These are phyloP conservation scores for Equus quagga DNA, from an alignment of 2,113 vertebrate genomes.

Conservation along the genomic window DNA sequence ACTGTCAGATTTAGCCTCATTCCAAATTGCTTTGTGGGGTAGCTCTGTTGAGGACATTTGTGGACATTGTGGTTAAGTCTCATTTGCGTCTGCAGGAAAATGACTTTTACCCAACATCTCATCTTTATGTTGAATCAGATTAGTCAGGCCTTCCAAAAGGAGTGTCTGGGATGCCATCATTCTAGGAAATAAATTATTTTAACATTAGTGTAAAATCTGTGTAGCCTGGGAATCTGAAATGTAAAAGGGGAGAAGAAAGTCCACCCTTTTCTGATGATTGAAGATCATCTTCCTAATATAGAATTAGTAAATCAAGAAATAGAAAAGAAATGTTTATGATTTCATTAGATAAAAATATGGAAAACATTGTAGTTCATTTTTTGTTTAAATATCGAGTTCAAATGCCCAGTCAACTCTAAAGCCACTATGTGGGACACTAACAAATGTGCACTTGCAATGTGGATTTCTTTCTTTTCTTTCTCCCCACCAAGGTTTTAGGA, in stretches of 20 bases:
- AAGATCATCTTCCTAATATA: background rate
- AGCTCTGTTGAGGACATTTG: background rate
- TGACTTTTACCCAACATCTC: background rate
- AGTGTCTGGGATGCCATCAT: background rate
- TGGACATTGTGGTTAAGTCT: background rate
- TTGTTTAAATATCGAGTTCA: constrained; percentile 12
- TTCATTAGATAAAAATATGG: background rate
- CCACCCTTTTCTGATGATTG: background rate
- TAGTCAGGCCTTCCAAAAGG: background rate
- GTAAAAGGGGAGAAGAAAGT: background rate
- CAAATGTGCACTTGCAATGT: background rate
- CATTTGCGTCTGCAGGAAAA: background rate
- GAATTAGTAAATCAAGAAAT: background rate
- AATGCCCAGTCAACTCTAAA: background rate
- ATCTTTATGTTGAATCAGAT: background rate
- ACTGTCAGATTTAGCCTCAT: background rate
- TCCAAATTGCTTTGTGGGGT: background rate
- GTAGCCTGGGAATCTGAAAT: background rate
- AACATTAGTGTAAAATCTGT: background rate
- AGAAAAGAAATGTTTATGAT: background rate
- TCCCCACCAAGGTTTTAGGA: background rate
- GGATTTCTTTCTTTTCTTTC: background rate
- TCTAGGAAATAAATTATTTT: background rate
- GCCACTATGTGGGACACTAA: background rate
- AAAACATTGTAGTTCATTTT: background rate